Evolutionary conservation across 2,888 invertebrate species (phyloP), one percentile per base, ranked within the genome.

Genomic region (Drosophila paramelanica): DNA sequence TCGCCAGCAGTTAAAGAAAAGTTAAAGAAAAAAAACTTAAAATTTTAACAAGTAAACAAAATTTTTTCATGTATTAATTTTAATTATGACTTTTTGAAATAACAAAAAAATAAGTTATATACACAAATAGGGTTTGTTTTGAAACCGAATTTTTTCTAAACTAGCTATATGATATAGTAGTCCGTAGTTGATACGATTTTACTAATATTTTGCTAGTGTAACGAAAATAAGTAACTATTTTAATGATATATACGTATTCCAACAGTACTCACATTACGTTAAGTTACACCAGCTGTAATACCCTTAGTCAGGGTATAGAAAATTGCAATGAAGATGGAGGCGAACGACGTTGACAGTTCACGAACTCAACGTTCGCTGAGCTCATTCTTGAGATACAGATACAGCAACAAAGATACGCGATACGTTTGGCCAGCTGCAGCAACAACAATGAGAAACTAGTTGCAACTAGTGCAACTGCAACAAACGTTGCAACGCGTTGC

Each of bases 321-420:
- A 67, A 46, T 38, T 60, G 71, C 74, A 64, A 60, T 65, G 74
- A 76, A 76, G 73, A 76, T 73, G 73, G 77, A 78, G 67, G 64
- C 60, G 66, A 64, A 62, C 67, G 67, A 73, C 80, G 83, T 84
- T 83, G 88, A 88, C 86, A 84, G 83, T 84, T 88, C 83, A 88
- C 86, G 83, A 84, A 84, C 83, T 73, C 69, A 67, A 53, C 71
- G 51, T 60, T 65, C 43, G 79, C 56, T 85, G 82, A 75, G 82
- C 82, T 84, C 86, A 88, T 86, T 84, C 86, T 88, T 78, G 65
- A 69, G 81, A 56, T 58, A 64, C 41, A 69, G 72, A 67, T 69
- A 69, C 68, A 57, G 61, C 64, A 60, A 55, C 66, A 77, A 60
- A 77, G 86, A 87, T 87, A 87, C 67, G 79, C 85, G 81, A 79